phyloP scores from a whole-genome alignment of 2,113 vertebrate genomes.

The Phaethornis superciliosus region DNA sequence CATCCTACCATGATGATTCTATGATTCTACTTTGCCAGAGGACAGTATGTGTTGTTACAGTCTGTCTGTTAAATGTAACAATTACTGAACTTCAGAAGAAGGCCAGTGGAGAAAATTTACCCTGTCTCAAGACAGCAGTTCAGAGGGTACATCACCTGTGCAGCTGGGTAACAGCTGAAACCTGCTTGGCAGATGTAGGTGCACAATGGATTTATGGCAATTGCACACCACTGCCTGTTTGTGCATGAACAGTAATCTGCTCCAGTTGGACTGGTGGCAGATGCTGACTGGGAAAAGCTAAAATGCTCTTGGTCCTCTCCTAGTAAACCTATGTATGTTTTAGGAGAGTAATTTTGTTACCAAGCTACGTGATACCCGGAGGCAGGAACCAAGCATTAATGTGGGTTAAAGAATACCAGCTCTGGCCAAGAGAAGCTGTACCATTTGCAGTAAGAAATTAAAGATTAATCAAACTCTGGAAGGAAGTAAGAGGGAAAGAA shows the following conservation, averaged over 20 bases:
- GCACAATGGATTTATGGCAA: neutral
- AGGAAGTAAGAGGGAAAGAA: neutral
- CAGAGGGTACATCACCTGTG: neutral
- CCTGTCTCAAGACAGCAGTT: neutral
- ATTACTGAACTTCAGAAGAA: neutral
- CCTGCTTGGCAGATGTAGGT: neutral
- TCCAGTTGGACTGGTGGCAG: neutral
- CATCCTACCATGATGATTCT: too few species aligned
- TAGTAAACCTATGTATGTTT: neutral
- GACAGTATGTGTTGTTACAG: neutral
- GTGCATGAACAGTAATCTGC: neutral
- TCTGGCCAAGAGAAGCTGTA: neutral
- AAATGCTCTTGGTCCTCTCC: neutral
- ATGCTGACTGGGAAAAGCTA: neutral
- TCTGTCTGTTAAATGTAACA: accelerated
- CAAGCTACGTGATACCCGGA: neutral
- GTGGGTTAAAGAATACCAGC: neutral
- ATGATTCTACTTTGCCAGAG: neutral
- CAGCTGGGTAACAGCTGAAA: neutral
- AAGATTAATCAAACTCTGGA: constrained; percentile 26
- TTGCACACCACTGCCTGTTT: neutral
- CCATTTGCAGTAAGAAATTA: neutral
- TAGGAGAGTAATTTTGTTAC: neutral
- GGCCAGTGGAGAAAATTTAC: neutral
- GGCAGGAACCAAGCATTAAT: neutral